Percentiles rank a stretch among this genome's conserved stretches.
Conservation (phyloP, 2,888 invertebrate genomes). For the Temnothorax ravouxi region DNA sequence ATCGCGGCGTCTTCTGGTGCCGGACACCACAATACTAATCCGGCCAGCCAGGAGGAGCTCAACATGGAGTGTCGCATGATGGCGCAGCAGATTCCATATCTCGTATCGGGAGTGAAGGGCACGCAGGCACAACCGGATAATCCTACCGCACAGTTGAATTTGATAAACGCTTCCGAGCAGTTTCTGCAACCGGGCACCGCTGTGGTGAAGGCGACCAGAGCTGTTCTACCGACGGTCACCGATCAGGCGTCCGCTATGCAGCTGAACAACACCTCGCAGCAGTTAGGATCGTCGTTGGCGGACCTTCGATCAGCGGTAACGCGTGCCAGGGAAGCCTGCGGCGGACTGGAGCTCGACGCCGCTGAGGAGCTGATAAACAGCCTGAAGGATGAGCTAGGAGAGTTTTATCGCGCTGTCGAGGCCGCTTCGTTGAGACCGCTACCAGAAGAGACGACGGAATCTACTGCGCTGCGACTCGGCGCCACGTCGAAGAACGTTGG, state of each 20-base stretch:
- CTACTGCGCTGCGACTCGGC: conserved; percentile 88
- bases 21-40: conserved; percentile 91
- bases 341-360: conserved; percentile 94
- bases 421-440: conserved; percentile 92
- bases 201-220: conserved; percentile 92
- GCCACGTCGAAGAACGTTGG: conserved; percentile 92
- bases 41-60: conserved; percentile 90
- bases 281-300: conserved; percentile 89
- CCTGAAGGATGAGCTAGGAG: conserved; percentile 93
- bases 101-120: conserved; percentile 93
- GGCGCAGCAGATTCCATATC: conserved; percentile 92
- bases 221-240: conserved; percentile 93
- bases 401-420: conserved; percentile 92
- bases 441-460: conserved; percentile 93
- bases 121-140: conserved; percentile 91
- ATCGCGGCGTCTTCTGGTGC: conserved; percentile 96
- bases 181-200: conserved; percentile 92
- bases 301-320: conserved; percentile 90
- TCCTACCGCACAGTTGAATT: conserved; percentile 92
- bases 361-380: conserved; percentile 94
- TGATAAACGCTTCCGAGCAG: conserved; percentile 94
- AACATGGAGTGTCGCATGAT: conserved; percentile 91
- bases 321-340: conserved; percentile 92
- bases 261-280: conserved; percentile 91
- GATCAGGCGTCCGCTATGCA: conserved; percentile 93